Base-by-base conservation (phyloP, 2,113 vertebrate genomes). In the Hippotragus niger region DNA sequence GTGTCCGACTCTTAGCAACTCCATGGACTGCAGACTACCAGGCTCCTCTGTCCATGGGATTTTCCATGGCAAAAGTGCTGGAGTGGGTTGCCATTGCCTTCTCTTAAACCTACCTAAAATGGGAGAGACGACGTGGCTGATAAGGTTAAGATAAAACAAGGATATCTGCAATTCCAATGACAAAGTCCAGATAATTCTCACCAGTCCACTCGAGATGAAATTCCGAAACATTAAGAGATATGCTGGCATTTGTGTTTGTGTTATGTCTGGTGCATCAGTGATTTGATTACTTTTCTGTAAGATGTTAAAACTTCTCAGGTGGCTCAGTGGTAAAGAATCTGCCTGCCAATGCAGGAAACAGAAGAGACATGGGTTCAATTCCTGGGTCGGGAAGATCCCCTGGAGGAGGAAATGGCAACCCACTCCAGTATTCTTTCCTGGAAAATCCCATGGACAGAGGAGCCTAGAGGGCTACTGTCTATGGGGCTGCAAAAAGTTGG, bases 171-270 rank as follows among this genome's bases (percentile, higher is more conserved):
- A 9, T 81, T 91, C 27, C 33, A 88, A 80, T 62, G 43, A 33
- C 33, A 84, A 90, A 88, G 52, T 55, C 31, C 33, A 95, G 78
- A 88, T n/a, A 96, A 94, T 92, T 85, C 36, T 87, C 58, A 78
- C 31, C 85, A 92, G 50, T 71, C 12, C 2, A 84, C 16, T 25
- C 50, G 45, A 52, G 76, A 91, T 85, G 3, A 76, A 74, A 40
- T 76, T 95, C 81, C 6, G 6, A 31, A 93, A 95, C 33, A 52
- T 81, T 86, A 91, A 93, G 64, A 52, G 33, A 33, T 52, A 88
- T 36, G 31, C 3, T 67, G 36, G n/a, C 29, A 53, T 88, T 93
- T 97, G 74, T 55, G 52, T 55, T 81, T 81, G 50, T 88, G n/a
- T 12, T 58, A 62, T 33, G 27, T 50, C n/a, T 89, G 53, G 19